Conservation (phyloP, 2,888 invertebrate genomes). For the Melanostoma scalare region DNA sequence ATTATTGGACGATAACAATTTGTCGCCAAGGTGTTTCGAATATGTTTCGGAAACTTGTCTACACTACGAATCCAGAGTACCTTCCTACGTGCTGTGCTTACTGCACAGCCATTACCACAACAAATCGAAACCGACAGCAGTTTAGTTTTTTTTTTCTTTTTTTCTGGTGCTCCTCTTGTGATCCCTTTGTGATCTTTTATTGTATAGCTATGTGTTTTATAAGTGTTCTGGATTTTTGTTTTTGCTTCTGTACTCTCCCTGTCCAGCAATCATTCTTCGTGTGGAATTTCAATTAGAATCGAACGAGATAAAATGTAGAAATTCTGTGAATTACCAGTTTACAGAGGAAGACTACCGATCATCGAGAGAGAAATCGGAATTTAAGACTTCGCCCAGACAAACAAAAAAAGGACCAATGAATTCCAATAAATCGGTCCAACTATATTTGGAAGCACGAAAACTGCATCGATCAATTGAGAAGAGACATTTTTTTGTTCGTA, state of each 20-base stretch:
- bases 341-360: conserved; percentile 25
- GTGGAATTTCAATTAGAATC: conserved; percentile 73
- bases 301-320: conserved; percentile 69
- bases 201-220: conserved; percentile 1
- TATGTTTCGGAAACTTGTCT: conserved; percentile 71
- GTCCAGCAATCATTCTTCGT: conserved; percentile 69
- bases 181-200: conserved; percentile 43
- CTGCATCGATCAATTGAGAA: conserved; percentile 58
- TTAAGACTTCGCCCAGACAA: conserved; percentile 37
- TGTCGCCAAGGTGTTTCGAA: conserved; percentile 81
- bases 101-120: conserved; percentile 49
- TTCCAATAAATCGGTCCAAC: conserved; percentile 49
- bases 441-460: conserved; percentile 65
- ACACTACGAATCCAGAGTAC: conserved; percentile 39
- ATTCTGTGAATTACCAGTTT: conserved; percentile 70
- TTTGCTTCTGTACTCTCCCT: conserved; percentile 40
- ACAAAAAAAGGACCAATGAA: background rate
- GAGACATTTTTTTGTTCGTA: background rate
- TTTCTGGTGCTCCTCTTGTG: background rate
- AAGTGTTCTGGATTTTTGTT: conserved; percentile 29
- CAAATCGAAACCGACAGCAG: conserved; percentile 41
- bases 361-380: conserved; percentile 42
- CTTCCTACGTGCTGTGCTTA: conserved; percentile 42
- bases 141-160: conserved; percentile 15
- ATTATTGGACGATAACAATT: conserved; percentile 82